These are phyloP conservation scores for Pissodes strobi DNA, from an alignment of 1,140 invertebrate species.

Conservation along the genomic window DNA sequence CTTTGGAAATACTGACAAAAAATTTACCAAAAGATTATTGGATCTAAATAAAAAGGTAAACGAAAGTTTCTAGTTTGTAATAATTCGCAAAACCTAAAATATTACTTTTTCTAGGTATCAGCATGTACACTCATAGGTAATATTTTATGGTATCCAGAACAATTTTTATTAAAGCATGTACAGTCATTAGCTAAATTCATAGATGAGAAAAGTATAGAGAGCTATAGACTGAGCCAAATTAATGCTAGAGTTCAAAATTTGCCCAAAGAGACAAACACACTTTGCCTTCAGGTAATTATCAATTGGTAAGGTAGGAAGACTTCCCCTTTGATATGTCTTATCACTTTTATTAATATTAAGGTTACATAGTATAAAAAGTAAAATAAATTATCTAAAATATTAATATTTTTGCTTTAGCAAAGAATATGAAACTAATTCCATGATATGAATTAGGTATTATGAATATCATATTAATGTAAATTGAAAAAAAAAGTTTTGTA, in stretches of 20 bases:
- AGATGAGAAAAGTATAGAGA: conserved; percentile 65
- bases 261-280: conserved; percentile 62
- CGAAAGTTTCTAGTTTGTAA: no score
- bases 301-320: no score
- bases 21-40: conserved; percentile 71
- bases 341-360: no score
- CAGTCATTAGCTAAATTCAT: conserved; percentile 62
- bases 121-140: conserved; percentile 76
- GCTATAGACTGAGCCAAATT: conserved; percentile 63
- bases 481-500: no score
- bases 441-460: no score
- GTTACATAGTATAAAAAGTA: no score
- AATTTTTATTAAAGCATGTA: conserved; percentile 70
- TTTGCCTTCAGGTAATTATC: conserved; percentile 58
- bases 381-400: no score
- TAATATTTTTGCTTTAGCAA: no score
- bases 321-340: no score
- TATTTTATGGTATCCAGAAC: conserved; percentile 79
- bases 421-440: no score
- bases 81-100: no score
- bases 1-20: conserved; percentile 80
- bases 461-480: no score
- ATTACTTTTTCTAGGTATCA: conserved; percentile 61
- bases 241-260: conserved; percentile 63
- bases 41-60: conserved; percentile 77